Evolutionary conservation across 2,113 vertebrate genomes (phyloP).

Genomic region (Varanus komodoensis): DNA sequence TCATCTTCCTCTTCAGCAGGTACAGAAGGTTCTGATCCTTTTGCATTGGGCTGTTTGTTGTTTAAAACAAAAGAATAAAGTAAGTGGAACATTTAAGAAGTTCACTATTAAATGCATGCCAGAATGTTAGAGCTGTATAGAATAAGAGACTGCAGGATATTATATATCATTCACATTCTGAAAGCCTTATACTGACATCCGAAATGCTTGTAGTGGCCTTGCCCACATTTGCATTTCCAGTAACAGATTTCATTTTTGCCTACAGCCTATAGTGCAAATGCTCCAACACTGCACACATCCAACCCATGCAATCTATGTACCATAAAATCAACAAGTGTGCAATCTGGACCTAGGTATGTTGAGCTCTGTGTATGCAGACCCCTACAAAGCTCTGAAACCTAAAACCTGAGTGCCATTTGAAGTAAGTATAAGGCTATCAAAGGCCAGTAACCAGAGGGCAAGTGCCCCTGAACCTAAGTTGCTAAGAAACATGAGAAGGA

Average conservation of each 20-base stretch:
- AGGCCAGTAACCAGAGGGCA: no score
- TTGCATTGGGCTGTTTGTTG: slow-evolving; percentile 83
- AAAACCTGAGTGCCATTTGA: neutral
- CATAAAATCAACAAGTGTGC: neutral
- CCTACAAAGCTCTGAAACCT: neutral
- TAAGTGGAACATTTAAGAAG: neutral
- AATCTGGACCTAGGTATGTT: neutral
- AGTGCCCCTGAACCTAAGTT: no score
- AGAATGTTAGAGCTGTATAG: neutral
- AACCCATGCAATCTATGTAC: neutral
- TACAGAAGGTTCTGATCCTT: slow-evolving; percentile 87
- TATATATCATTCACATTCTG: neutral
- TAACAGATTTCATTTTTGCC: neutral
- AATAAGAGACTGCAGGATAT: neutral
- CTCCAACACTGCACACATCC: neutral
- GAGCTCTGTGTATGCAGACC: neutral
- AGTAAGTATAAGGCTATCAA: neutral
- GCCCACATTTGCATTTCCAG: neutral
- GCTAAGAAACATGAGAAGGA: no score
- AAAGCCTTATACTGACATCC: neutral
- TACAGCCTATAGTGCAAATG: neutral
- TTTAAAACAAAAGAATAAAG: neutral
- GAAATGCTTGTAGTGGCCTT: neutral
- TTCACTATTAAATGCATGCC: neutral
- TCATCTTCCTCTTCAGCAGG: slow-evolving; percentile 90